These are phyloP conservation scores for Arctocebus calabarensis DNA, from an alignment of 2,797 vertebrate genomes.

Conservation along the genomic window DNA sequence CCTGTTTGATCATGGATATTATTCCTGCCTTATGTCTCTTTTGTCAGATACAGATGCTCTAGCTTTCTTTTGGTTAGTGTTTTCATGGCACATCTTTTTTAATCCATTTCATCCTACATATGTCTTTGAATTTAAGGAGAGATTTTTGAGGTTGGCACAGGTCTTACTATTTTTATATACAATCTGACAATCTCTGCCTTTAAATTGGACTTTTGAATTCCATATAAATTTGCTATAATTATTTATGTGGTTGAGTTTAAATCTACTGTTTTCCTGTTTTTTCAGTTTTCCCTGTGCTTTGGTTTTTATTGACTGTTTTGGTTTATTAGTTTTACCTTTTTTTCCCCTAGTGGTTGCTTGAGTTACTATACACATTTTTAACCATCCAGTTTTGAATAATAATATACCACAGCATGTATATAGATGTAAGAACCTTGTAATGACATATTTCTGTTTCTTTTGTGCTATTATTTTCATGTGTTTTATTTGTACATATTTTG, in stretches of 20 bases:
- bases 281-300: neutral
- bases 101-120: neutral
- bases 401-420: neutral
- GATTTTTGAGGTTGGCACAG: neutral
- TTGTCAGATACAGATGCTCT: neutral
- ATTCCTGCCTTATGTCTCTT: neutral
- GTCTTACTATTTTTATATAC: neutral
- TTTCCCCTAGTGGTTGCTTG: neutral
- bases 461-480: neutral
- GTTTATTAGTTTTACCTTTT: neutral
- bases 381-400: neutral
- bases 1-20: neutral
- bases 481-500: slow-evolving; percentile 31
- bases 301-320: neutral
- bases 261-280: neutral
- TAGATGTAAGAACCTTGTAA: neutral
- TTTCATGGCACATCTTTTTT: neutral
- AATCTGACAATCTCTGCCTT: neutral
- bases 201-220: neutral
- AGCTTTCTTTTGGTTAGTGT: neutral
- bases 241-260: neutral
- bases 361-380: slow-evolving; percentile 17
- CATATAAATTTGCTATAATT: slow-evolving; percentile 25
- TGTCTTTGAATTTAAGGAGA: neutral
- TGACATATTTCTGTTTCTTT: slow-evolving; percentile 4